phyloP scores from a whole-genome alignment of 2,113 vertebrate genomes.

The Geococcyx californianus region DNA sequence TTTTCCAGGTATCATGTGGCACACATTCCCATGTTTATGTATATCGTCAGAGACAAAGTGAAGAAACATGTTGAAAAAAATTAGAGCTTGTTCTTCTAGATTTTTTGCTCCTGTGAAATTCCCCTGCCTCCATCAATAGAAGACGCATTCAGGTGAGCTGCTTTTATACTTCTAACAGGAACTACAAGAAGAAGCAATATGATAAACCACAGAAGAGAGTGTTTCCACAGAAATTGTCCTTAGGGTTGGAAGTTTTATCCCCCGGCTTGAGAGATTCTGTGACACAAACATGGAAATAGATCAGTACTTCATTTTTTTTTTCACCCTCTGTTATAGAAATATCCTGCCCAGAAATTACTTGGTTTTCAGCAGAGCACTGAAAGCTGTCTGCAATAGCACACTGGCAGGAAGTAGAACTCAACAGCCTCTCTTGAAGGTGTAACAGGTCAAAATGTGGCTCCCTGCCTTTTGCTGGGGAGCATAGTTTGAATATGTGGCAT shows the following conservation, averaged over 20 bases:
- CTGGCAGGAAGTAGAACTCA: fast-evolving
- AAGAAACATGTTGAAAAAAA: background rate
- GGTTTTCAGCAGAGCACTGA: background rate
- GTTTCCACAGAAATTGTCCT: background rate
- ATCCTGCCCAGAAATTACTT: background rate
- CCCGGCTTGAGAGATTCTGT: background rate
- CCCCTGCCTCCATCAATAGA: fast-evolving
- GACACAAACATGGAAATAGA: background rate
- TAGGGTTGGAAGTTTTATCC: fast-evolving
- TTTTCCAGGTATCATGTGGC: background rate
- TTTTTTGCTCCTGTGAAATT: background rate
- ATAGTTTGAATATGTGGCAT: background rate
- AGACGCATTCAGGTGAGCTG: background rate
- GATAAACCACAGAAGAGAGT: background rate
- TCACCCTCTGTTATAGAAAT: background rate
- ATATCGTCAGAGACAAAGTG: background rate
- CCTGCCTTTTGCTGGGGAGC: background rate
- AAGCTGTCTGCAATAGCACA: background rate
- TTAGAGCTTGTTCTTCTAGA: background rate
- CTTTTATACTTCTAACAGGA: background rate
- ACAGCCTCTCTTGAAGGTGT: background rate
- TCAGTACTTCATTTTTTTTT: background rate
- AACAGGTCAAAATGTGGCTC: background rate
- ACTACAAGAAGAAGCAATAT: background rate
- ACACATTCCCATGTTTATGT: background rate